Conservation (phyloP, 2,797 vertebrate genomes). For the Myotis planiceps region DNA sequence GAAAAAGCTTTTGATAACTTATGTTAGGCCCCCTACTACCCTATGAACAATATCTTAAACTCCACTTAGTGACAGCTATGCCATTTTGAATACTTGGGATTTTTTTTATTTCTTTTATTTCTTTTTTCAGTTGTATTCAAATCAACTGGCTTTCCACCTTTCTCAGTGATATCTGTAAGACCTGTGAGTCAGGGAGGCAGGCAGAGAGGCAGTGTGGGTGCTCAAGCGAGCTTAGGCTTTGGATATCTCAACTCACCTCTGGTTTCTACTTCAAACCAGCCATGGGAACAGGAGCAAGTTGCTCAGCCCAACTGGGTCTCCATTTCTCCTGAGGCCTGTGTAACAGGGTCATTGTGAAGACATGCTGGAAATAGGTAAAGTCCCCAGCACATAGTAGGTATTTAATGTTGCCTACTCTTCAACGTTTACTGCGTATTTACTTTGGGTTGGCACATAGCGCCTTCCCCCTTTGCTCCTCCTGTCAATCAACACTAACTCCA, state of each 20-base stretch:
- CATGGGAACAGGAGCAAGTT: background rate
- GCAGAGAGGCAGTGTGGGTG: background rate
- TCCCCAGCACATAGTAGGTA: background rate
- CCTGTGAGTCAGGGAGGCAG: background rate
- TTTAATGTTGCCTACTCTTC: background rate
- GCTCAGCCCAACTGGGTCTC: background rate
- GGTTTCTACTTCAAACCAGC: background rate
- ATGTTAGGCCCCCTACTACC: background rate
- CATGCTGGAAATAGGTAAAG: background rate
- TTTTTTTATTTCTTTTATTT: background rate
- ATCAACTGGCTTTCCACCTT: background rate
- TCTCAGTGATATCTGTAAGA: background rate
- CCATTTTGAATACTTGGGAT: background rate
- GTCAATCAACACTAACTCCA: background rate
- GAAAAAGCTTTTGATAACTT: conserved; percentile 3
- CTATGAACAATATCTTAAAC: conserved; percentile 21
- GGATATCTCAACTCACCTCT: background rate
- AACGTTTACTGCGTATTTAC: background rate
- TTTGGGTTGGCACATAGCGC: background rate
- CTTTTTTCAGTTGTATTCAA: background rate
- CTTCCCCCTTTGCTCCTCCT: background rate
- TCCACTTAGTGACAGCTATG: background rate
- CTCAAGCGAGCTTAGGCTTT: background rate
- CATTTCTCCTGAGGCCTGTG: background rate
- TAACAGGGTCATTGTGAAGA: background rate